A percentile compares a stretch with the other conserved stretches of the same genome.
Conservation (phyloP, 2,888 invertebrate species). For the Protophormia terraenovae region DNA sequence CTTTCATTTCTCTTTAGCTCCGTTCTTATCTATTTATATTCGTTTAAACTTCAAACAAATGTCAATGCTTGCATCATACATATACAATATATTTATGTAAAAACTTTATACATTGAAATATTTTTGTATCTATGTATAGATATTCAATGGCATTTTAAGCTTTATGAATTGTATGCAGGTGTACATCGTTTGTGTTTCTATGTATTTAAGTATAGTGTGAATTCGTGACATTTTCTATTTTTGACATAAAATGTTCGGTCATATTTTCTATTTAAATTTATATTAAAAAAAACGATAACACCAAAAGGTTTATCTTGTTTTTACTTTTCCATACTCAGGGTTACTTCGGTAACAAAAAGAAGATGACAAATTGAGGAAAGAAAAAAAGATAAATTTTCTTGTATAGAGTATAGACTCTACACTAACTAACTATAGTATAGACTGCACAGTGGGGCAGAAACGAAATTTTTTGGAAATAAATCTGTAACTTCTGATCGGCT, state of each 20-base stretch:
- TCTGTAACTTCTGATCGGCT: too few species aligned
- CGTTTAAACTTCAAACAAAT: conserved; percentile 31
- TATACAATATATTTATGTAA: conserved; percentile 23
- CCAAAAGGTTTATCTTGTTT: background rate
- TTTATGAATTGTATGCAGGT: background rate
- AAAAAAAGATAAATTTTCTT: background rate
- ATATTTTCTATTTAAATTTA: conserved; percentile 1
- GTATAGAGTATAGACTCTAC: too few species aligned
- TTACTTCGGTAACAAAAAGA: background rate
- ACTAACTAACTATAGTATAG: too few species aligned
- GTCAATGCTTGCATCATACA: conserved; percentile 33
- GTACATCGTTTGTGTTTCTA: background rate
- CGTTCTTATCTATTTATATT: background rate
- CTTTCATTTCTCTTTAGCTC: background rate
- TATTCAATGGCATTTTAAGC: conserved; percentile 19
- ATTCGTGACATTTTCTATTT: conserved; percentile 5
- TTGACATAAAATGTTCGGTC: conserved; percentile 11
- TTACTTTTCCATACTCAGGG: background rate
- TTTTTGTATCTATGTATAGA: conserved; percentile 5
- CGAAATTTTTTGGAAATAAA: too few species aligned
- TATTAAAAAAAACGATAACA: background rate
- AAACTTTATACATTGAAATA: conserved; percentile 3
- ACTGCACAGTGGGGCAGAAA: too few species aligned
- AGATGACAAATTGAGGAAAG: too few species aligned
- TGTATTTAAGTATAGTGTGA: background rate